Conservation (phyloP, 23 tunicate species). For the Halocynthia aurantium region DNA sequence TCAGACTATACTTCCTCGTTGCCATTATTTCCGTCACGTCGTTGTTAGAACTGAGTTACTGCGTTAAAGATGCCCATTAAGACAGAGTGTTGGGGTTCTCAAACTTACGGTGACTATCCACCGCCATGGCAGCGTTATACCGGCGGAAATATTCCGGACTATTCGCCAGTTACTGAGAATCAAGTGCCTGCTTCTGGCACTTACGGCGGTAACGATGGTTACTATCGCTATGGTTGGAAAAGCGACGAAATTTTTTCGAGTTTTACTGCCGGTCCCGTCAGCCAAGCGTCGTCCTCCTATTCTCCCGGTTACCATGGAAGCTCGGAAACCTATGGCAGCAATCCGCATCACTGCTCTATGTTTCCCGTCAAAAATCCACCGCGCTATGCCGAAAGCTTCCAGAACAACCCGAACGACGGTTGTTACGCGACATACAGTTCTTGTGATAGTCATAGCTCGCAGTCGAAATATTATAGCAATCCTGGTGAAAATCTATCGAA, state of each 20-base stretch:
- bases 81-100: slow-evolving; percentile 20
- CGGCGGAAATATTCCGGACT: background rate
- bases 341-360: background rate
- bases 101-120: slow-evolving; percentile 3
- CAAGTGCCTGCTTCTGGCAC: background rate
- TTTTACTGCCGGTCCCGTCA: slow-evolving; percentile 2
- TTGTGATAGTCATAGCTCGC: too few relatives aligned
- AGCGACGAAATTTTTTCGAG: background rate
- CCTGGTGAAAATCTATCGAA: too few relatives aligned
- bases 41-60: too few relatives aligned
- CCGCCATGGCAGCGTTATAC: background rate
- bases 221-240: background rate
- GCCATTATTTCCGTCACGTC: too few relatives aligned
- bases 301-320: slow-evolving; percentile 3
- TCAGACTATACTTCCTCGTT: too few relatives aligned
- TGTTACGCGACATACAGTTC: too few relatives aligned
- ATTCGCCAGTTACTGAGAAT: background rate
- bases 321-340: background rate
- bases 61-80: slow-evolving; percentile 20
- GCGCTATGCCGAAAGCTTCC: too few relatives aligned
- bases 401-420: too few relatives aligned
- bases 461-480: too few relatives aligned
- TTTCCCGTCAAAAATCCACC: too few relatives aligned
- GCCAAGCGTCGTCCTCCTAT: background rate
- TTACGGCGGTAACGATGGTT: slow-evolving; percentile 1